Conservation (phyloP, 2,888 invertebrate species). For the Clivina fossor region DNA sequence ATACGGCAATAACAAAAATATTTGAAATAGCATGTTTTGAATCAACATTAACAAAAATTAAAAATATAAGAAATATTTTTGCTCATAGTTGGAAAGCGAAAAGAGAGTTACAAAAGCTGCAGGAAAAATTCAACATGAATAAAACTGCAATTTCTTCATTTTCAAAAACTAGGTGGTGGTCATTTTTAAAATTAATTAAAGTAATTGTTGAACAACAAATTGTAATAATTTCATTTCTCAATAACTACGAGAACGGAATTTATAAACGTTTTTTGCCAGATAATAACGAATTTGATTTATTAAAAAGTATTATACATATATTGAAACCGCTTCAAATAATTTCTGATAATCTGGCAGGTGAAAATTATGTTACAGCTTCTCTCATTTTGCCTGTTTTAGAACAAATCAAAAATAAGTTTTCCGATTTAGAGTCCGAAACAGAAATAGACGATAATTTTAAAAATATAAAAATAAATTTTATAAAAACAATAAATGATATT, state of each 20-base stretch:
- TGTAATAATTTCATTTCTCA: neutral
- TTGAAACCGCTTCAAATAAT: neutral
- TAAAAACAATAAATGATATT: neutral
- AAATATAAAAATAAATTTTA: conserved; percentile 1
- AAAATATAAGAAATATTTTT: conserved; percentile 6
- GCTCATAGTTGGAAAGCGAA: conserved; percentile 5
- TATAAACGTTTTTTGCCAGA: neutral
- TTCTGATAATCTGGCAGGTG: conserved; percentile 3
- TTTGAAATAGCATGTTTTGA: neutral
- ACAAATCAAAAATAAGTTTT: neutral
- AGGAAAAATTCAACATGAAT: neutral
- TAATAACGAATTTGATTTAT: conserved; percentile 1
- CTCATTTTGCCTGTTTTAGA: conserved; percentile 1
- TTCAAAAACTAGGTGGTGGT: conserved; percentile 1
- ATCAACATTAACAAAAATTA: neutral
- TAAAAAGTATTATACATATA: neutral
- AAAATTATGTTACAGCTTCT: conserved; percentile 1
- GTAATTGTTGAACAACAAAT: neutral
- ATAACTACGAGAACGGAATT: neutral
- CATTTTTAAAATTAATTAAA: neutral
- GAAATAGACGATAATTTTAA: neutral
- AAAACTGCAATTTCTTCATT: neutral
- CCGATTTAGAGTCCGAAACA: neutral
- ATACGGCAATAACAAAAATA: neutral
- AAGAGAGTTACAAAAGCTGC: conserved; percentile 2